phyloP scores from a whole-genome alignment of 2,888 invertebrate genomes.

The Osmoderma eremita region DNA sequence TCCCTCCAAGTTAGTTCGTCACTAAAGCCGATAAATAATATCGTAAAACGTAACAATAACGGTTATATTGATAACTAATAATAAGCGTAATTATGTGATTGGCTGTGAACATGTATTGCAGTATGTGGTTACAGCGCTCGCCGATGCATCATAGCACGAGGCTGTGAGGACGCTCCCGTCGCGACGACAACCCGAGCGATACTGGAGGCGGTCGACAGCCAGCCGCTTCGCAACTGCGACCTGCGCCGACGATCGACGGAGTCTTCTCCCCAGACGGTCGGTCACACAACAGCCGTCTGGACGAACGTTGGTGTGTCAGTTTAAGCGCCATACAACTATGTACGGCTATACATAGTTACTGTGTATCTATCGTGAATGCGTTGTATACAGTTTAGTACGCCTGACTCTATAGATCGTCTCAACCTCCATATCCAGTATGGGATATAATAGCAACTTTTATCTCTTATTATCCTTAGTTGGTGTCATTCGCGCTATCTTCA shows the following conservation, averaged over 20 bases:
- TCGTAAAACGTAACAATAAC: too few species aligned
- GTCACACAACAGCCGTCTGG: too few species aligned
- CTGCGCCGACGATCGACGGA: constrained; percentile 14
- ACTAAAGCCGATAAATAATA: background rate
- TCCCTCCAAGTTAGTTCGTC: background rate
- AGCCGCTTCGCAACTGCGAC: constrained; percentile 17
- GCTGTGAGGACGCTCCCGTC: constrained; percentile 2
- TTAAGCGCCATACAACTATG: too few species aligned
- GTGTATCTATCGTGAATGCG: too few species aligned
- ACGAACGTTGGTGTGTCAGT: too few species aligned
- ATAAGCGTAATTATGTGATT: background rate
- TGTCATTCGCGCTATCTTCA: too few species aligned
- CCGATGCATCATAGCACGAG: background rate
- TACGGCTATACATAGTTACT: too few species aligned
- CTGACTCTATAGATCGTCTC: too few species aligned
- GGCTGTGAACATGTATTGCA: background rate
- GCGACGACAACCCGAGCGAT: constrained; percentile 13
- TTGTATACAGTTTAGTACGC: too few species aligned
- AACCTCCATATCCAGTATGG: too few species aligned
- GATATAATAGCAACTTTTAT: too few species aligned
- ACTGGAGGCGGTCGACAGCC: constrained; percentile 32
- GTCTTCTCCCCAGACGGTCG: constrained; percentile 10
- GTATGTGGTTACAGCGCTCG: background rate
- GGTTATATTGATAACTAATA: background rate
- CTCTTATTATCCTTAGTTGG: too few species aligned